Base-by-base conservation (phyloP, 1,140 invertebrate genomes). In the Aphaenogaster ashmeadi region DNA sequence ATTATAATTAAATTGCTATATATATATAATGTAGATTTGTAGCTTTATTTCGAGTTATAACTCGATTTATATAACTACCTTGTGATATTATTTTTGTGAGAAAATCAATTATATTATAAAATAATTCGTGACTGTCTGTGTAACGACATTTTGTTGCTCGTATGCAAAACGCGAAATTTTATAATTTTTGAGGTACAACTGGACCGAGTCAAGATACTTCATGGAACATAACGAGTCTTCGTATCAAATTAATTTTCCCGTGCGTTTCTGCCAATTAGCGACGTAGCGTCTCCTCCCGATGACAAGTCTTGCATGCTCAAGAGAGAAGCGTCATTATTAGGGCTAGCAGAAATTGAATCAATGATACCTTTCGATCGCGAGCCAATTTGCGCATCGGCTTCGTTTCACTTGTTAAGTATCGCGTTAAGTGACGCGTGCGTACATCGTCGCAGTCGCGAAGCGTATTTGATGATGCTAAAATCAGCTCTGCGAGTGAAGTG, bases 311-410 rank as follows among this genome's bases (percentile, higher is more conserved):
- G 38, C 54, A 21, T 71, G 4, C n/a, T 71, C 13, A 56, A 15
- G 66, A 58, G 67, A 58, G 66, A 74, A 38, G 27, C n/a, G 18
- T 33, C 13, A 60, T 84, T 75, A 75, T 62, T 74, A 60, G 27
- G 13, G 33, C 7, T 56, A 60, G 41, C 52, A 60, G 67, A 38
- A 60, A 74, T 50, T 75, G 54, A 56, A 74, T 50, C 80, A 60
- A 36, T 44, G 67, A 69, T 81, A 44, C 67, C 69, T 38, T 62
- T 62, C 54, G 69, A 62, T 74, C 33, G 41, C 44, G 69, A 84
- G 71, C 54, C 80, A 84, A 84, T 84, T 74, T 84, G 41, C 80
- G 33, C 27, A n/a, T 60, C 38, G 41, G 80, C 13, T 83, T 74
- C 52, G 67, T 74, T 84, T 84, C 69, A 18, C 79, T 9, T 13